Conservation (phyloP, 1,140 invertebrate genomes). For the Sinonovacula constricta region DNA sequence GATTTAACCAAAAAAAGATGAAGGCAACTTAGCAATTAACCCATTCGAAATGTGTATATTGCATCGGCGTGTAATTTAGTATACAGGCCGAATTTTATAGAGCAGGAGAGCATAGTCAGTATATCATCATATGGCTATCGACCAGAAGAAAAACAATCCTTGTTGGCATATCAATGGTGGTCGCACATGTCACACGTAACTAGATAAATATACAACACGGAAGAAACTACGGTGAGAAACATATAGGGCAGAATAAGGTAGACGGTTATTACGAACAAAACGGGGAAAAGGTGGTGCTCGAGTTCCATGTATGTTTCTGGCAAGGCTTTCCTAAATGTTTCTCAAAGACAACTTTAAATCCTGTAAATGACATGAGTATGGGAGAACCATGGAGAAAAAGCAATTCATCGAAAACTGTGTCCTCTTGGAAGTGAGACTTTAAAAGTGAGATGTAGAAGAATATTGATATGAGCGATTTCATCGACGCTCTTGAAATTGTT, state of each 20-base stretch:
- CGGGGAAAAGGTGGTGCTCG: conserved; percentile 20
- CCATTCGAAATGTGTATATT: no score
- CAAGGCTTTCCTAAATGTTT: no score
- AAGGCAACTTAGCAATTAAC: no score
- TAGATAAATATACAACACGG: conserved; percentile 46
- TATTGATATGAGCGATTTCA: background rate
- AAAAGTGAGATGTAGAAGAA: conserved; percentile 1
- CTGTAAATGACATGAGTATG: no score
- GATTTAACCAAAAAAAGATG: no score
- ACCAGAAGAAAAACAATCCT: conserved; percentile 38
- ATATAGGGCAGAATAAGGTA: conserved; percentile 33
- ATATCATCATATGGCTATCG: no score
- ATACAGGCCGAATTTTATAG: no score
- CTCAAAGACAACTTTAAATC: no score
- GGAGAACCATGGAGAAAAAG: conserved; percentile 40
- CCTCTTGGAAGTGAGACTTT: conserved; percentile 28
- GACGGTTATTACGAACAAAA: no score
- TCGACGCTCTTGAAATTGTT: background rate
- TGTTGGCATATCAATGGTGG: conserved; percentile 32
- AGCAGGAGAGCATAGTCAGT: no score
- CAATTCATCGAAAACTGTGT: conserved; percentile 8
- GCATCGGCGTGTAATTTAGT: no score
- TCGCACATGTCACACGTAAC: conserved; percentile 2
- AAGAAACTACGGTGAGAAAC: conserved; percentile 29
- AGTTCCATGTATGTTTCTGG: conserved; percentile 61